Base-by-base conservation (phyloP, 2,113 vertebrate genomes). In the Dicerorhinus sumatrensis region DNA sequence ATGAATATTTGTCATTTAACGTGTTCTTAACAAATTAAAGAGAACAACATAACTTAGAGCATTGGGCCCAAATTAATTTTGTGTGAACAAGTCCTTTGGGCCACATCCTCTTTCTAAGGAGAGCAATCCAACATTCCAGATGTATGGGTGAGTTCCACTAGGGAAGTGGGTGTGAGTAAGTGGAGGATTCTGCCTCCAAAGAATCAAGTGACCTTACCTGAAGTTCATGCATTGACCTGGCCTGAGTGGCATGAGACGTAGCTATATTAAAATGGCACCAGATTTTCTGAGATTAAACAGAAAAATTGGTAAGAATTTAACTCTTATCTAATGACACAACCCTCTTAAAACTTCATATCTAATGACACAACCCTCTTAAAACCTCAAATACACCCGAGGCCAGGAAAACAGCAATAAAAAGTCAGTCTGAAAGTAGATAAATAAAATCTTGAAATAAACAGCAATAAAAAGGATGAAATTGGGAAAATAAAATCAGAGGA, bases 401-500 rank as follows among this genome's bases (percentile, higher is more conserved):
- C 20, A 87, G 39, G n/a, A 93, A 93, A 87, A 77, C 8, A 72
- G 90, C 27, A 87, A 82, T 91, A 77, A 93, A 96, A 63, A 67
- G 46, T 31, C n/a, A 17, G 6, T 31, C 90, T 89, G 79, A 95
- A 95, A 96, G 83, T 65, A 89, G 36, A 69, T 89, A 94, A 86
- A 80, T 51, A 89, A 91, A 80, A 73, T 27, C 11, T 48, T 90
- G 73, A 72, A 83, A 90, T 86, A 95, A 94, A 91, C 48, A 96
- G 70, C 17, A 82, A 36, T 76, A n/a, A 73, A 90, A 94, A 86
- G 54, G 33, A 92, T 72, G 31, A 85, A 92, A 42, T 18, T 73
- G 58, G 46, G 20, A 86, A 94, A 97, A 90, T 92, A 54, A 97
- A 94, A 87, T 85, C 33, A 69, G 23, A 86, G 5, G 51, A 54